Evolutionary conservation across 2,888 invertebrate genomes (phyloP), one percentile per base, ranked within the genome.

Genomic region (Tinea pellionella): DNA sequence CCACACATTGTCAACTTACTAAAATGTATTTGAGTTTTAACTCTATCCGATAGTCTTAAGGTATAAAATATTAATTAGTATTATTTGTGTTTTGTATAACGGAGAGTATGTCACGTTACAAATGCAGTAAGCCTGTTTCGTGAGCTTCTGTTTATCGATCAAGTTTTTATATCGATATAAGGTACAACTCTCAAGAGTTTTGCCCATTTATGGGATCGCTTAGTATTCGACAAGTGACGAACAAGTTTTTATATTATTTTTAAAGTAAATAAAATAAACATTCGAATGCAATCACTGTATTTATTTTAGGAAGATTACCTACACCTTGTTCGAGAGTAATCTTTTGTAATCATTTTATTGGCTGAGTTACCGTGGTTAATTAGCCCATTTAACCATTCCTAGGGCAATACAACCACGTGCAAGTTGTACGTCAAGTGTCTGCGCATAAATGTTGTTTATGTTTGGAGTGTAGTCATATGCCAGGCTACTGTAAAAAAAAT

Each of bases 91-190:
- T 13, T 47, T 47, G 24, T 24, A n/a, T 53, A 53, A 19, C 24
- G 53, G 24, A 24, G 53, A 13, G 24, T 24, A 24, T 12, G 47
- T 47, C 15, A 32, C 24, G 11, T 24, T 24, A n/a, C 32, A 32
- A 32, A 57, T 13, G 60, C 53, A 60, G 53, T 78, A 53, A 71
- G 73, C 76, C 69, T 70, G 71, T 78, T 84, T 82, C 77, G 81
- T 77, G 75, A 75, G 74, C 67, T 69, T 70, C 67, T 24, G 53
- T 53, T 62, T 61, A 61, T 62, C 59, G 78, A 78, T 79, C 80
- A 78, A 78, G 74, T 85, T 83, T 83, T 85, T 83, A 72, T 72
- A 66, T 69, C 57, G 57, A 57, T 16, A 32, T 57, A 57, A 32
- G 32, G 16, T 19, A 32, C 57, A 30, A 57, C 57, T 57, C 57